Evolutionary conservation across 2,113 vertebrate genomes (phyloP), one percentile per base, ranked within the genome.

Genomic region (Grammatotria lemairii): DNA sequence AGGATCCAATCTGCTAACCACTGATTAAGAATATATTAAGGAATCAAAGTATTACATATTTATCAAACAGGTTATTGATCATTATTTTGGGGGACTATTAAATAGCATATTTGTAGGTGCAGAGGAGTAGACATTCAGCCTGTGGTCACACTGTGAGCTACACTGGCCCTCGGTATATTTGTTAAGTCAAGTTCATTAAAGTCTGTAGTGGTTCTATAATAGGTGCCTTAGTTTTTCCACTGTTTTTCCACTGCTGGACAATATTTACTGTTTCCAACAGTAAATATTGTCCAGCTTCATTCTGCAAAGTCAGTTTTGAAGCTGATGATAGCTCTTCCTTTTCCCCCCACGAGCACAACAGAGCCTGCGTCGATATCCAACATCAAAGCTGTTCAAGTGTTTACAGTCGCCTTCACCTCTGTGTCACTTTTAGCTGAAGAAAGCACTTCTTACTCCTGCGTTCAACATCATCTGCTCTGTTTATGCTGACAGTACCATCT

Each of bases 291-390:
- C 26, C 55, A 58, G 55, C 13, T 57, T 26, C 54, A 58, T 58
- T 58, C 55, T 58, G 14, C 13, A 31, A 31, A 58, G 14, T 58
- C 55, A 58, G 26, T 58, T 58, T 31, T 9, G 8, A 58, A 58
- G 55, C 55, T 5, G 13, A 28, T 28, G 55, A 1, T 3, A 5
- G 55, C 23, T 1, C 7, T 14, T 57, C 23, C 23, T 58, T 5
- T 2, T 0, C 6, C n/a, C n/a, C 7, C 55, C 55, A 28, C 2
- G 5, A 58, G 55, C 23, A 65, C 13, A 3, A 1, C 60, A 19
- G 2, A 70, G 19, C 19, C 19, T 9, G 65, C 4, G 2, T 35
- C 1, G 9, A 17, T 60, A 6, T 60, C 12, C 9, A 60, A 19
- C 57, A 60, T 31, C 28, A 33, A 60, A 19, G 57, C 28, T 33